Evolutionary conservation across 2,797 vertebrate species (phyloP).

Genomic region (Tinamus major): DNA sequence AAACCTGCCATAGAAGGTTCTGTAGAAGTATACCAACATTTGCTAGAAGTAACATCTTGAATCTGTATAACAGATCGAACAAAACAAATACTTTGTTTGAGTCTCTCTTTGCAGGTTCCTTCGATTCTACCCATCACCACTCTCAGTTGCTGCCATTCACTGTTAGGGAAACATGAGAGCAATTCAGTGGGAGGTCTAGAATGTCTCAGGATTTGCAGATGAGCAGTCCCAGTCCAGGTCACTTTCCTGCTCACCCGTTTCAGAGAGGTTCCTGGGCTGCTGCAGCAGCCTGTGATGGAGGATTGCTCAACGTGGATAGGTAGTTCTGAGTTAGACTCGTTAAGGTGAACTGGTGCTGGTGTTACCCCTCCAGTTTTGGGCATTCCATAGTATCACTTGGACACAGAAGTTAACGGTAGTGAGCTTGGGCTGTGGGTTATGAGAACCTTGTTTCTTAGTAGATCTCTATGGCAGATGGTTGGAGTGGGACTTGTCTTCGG

Average conservation of each 20-base stretch:
- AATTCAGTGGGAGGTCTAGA: background rate
- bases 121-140: background rate
- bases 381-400: background rate
- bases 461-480: background rate
- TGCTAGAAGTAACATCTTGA: background rate
- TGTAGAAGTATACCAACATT: background rate
- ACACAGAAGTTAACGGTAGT: background rate
- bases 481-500: background rate
- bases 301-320: background rate
- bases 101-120: background rate
- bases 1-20: background rate
- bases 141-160: background rate
- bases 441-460: background rate
- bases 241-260: background rate
- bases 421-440: background rate
- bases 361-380: background rate
- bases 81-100: background rate
- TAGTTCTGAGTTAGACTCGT: background rate
- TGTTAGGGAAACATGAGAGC: background rate
- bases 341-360: background rate
- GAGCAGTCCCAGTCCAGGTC: background rate
- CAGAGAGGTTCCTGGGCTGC: background rate
- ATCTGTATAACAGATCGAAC: background rate
- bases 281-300: rapidly evolving
- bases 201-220: background rate